Evolutionary conservation across 2,113 vertebrate genomes (phyloP), one percentile per base, ranked within the genome.

Genomic region (Anhinga rufa): DNA sequence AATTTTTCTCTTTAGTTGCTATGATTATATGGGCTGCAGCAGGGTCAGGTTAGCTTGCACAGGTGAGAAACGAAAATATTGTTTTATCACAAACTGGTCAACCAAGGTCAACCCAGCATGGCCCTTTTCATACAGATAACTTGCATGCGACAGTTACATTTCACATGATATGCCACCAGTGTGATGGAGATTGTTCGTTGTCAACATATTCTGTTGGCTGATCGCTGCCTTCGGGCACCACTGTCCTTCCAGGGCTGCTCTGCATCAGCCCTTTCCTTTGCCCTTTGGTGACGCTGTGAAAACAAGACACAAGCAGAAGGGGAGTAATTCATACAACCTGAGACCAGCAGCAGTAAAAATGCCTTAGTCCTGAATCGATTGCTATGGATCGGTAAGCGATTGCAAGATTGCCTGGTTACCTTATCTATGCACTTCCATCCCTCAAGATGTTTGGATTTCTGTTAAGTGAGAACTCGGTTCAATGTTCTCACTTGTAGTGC

Each of bases 331-430:
- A 38, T 46, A 26, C 28, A 64, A 44, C 24, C 51, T 46, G 77
- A 88, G 52, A 54, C 7, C 48, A 92, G 52, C 66, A 65, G 49
- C 40, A 25, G 51, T 87, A 61, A 29, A 55, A 88, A 54, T 22
- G 10, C 61, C 24, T 84, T 20, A 64, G 79, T 78, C 57, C 46
- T 52, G 9, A 71, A 88, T 86, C 3, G 8, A 71, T 83, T 81
- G 76, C 64, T 84, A 13, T 0, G 0, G 61, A 83, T 86, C 9
- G 0, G 78, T 78, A 40, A 90, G 55, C 1, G 0, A 44, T 24
- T 52, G 58, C 55, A 72, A 40, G 69, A 75, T 87, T 65, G 86
- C 77, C 78, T 87, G 34, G 65, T 80, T 87, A 60, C 69, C 22
- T 91, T 78, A 68, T 69, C 90, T 69, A 4, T 28, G 65, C 72